A percentile compares a stretch with the other conserved stretches of the same genome.
phyloP scores from a whole-genome alignment of 92 coral and sea anemone species.

The Anthopleura xanthogrammica region DNA sequence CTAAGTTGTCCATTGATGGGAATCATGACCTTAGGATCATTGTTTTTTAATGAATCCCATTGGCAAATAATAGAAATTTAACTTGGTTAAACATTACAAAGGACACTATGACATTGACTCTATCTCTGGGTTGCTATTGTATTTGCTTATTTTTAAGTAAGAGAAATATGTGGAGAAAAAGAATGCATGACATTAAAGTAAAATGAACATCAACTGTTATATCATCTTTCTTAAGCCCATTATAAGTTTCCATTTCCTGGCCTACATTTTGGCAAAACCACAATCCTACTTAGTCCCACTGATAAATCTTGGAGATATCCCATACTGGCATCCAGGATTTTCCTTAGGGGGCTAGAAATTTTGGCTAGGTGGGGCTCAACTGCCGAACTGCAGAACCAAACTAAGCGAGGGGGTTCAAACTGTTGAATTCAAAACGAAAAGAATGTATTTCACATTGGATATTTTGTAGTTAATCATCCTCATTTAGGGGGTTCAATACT shows the following conservation, averaged over 20 bases:
- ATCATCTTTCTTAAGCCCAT: no score
- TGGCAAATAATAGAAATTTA: background rate
- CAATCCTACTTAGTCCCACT: background rate
- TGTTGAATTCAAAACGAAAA: no score
- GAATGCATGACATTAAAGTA: conserved; percentile 23
- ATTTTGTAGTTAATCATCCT: no score
- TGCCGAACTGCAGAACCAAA: no score
- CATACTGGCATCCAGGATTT: no score
- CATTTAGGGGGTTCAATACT: no score
- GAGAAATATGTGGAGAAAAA: background rate
- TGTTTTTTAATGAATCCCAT: background rate
- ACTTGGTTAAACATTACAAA: background rate
- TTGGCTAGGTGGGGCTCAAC: no score
- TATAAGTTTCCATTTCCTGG: no score
- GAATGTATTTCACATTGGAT: no score
- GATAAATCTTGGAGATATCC: background rate
- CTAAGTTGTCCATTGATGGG: conserved; percentile 1
- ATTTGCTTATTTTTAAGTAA: conserved; percentile 15
- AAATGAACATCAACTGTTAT: background rate
- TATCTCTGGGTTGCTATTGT: background rate
- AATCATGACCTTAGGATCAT: background rate
- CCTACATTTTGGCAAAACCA: background rate
- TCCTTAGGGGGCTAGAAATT: no score
- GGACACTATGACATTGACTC: background rate
- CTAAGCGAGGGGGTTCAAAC: no score